Conservation (phyloP, 2,113 vertebrate species). For the Galemys pyrenaicus region DNA sequence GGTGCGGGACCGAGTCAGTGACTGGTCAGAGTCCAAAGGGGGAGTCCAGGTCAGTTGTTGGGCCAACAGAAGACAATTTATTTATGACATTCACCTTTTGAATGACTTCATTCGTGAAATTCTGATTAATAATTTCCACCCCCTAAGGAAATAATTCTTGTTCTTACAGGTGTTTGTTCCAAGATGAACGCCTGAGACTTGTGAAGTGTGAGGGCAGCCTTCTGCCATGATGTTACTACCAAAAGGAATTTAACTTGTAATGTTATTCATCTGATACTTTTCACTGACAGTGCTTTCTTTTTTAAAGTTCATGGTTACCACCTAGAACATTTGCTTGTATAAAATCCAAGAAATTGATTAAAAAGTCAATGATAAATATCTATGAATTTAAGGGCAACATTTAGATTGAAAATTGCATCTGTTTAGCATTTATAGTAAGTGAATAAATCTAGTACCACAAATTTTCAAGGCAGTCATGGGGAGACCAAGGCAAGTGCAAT, state of each 20-base stretch:
- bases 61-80: slow-evolving; percentile 5
- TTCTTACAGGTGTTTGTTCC: background rate
- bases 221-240: background rate
- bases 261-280: slow-evolving; percentile 31
- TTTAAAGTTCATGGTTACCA: slow-evolving; percentile 34
- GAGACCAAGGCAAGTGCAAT: slow-evolving; percentile 43
- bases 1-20: too few species aligned
- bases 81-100: background rate
- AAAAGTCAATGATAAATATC: slow-evolving; percentile 53
- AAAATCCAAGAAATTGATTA: slow-evolving; percentile 45
- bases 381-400: slow-evolving; percentile 50
- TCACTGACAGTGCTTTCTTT: slow-evolving; percentile 43
- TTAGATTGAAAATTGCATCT: slow-evolving; percentile 59
- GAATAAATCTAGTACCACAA: slow-evolving; percentile 50
- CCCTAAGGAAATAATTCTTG: background rate
- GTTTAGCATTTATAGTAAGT: slow-evolving; percentile 64
- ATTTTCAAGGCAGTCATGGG: slow-evolving; percentile 48
- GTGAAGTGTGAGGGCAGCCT: background rate
- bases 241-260: slow-evolving; percentile 23
- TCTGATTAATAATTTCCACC: background rate
- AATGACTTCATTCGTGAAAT: slow-evolving; percentile 5
- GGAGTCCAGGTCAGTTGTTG: background rate
- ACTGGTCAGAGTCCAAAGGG: background rate
- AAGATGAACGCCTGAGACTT: background rate
- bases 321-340: background rate